Evolutionary conservation across 2,113 vertebrate species (phyloP).

Genomic region (Eupsittula cactorum): DNA sequence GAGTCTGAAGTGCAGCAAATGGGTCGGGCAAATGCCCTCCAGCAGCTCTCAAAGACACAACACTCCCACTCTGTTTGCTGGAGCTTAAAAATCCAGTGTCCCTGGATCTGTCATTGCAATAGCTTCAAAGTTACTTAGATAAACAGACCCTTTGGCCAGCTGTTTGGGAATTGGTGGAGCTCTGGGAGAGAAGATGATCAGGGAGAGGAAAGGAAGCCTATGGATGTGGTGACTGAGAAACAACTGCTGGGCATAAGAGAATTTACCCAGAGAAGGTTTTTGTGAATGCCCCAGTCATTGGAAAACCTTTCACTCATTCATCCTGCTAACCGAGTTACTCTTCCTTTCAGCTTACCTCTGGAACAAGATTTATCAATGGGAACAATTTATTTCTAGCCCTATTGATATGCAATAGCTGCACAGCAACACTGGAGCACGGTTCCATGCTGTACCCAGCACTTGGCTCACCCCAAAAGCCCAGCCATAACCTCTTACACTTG

Average conservation of each 20-base stretch:
- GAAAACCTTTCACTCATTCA: not conserved
- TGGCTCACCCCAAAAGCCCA: not conserved
- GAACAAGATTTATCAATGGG: not conserved
- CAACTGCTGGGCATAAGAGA: not conserved
- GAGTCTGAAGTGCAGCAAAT: not conserved
- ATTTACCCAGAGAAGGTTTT: not conserved
- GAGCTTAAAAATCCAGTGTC: not conserved
- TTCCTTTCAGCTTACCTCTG: not conserved
- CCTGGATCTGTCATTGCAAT: not conserved
- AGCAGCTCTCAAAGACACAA: not conserved
- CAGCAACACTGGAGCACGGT: fast-evolving
- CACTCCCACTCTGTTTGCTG: not conserved
- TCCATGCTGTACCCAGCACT: fast-evolving
- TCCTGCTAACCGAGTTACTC: not conserved
- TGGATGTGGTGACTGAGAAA: not conserved
- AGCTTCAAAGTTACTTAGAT: not conserved
- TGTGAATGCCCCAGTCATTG: not conserved
- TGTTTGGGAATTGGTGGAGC: not conserved
- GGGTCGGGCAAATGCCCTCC: not conserved
- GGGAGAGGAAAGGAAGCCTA: not conserved
- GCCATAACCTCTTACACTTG: not conserved
- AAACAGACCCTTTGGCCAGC: not conserved
- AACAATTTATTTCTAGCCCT: not conserved
- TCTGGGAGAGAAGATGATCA: not conserved
- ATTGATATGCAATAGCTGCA: not conserved